phyloP scores from a whole-genome alignment of 2,888 invertebrate genomes.

The Diarsia dahlii region DNA sequence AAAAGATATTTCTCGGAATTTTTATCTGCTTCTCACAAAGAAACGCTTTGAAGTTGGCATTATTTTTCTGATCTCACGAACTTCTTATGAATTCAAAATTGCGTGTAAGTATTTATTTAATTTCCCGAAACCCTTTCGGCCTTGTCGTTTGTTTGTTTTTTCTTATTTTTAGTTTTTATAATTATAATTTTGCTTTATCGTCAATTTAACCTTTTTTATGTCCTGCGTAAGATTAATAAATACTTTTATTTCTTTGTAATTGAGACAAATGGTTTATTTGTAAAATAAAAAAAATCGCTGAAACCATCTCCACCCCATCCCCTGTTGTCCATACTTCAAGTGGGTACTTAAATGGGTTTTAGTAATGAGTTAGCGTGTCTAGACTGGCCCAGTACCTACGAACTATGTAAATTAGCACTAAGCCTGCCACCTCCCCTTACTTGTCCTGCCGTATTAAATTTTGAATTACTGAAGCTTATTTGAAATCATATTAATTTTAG shows the following conservation, averaged over 20 bases:
- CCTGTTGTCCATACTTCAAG: slow-evolving; percentile 65
- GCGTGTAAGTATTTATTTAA: background rate
- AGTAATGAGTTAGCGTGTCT: slow-evolving; percentile 87
- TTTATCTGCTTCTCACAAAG: background rate
- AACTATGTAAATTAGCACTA: slow-evolving; percentile 60
- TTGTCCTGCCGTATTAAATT: slow-evolving; percentile 48
- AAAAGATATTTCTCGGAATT: background rate
- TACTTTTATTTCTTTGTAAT: too few relatives aligned
- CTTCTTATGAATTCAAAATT: background rate
- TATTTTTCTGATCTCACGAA: background rate
- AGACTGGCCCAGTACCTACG: slow-evolving; percentile 71
- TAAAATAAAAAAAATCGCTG: background rate
- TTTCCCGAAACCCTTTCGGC: background rate
- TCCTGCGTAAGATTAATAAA: too few relatives aligned
- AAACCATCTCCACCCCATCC: slow-evolving; percentile 64
- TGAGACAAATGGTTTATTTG: too few relatives aligned
- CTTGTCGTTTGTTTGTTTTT: too few relatives aligned
- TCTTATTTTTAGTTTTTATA: too few relatives aligned
- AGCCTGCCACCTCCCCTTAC: slow-evolving; percentile 47
- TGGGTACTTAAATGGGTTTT: slow-evolving; percentile 78
- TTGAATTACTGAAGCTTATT: slow-evolving; percentile 47
- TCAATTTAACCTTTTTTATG: too few relatives aligned
- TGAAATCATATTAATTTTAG: slow-evolving; percentile 16
- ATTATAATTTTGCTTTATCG: too few relatives aligned
- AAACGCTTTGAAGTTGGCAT: background rate